These are phyloP conservation scores for Thryonomys swinderianus DNA, from an alignment of 2,113 vertebrate genomes.

Conservation along the genomic window DNA sequence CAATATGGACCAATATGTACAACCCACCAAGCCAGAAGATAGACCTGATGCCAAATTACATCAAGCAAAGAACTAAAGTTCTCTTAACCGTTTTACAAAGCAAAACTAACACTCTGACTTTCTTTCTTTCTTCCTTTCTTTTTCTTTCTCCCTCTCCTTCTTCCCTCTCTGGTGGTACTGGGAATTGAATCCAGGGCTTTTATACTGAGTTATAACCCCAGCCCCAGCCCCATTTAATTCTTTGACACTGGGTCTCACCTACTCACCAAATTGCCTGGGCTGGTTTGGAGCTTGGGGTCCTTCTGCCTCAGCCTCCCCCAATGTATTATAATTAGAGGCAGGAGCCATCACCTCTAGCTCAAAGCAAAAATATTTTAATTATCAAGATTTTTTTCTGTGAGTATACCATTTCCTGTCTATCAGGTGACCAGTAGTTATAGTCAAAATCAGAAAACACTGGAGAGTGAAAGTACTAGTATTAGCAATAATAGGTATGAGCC, in stretches of 20 bases:
- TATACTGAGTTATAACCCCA: not conserved
- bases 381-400: slow-evolving; percentile 18
- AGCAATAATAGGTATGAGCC: not conserved
- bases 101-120: too few species aligned
- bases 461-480: slow-evolving; percentile 12
- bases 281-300: not conserved
- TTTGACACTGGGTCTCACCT: not conserved
- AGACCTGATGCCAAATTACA: not conserved
- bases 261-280: not conserved
- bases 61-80: slow-evolving; percentile 39
- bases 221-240: not conserved
- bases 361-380: slow-evolving; percentile 35
- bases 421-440: slow-evolving; percentile 51
- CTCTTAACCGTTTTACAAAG: not conserved
- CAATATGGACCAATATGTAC: too few species aligned
- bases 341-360: not conserved
- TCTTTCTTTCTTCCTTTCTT: not conserved
- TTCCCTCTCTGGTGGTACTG: not conserved
- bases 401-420: slow-evolving; percentile 32
- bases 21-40: slow-evolving; percentile 18
- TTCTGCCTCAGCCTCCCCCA: not conserved
- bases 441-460: not conserved
- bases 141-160: too few species aligned
- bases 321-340: not conserved
- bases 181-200: not conserved